Evolutionary conservation across 2,797 vertebrate genomes (phyloP), one percentile per base, ranked within the genome.

Genomic region (Microctenopoma stevenorrisi): DNA sequence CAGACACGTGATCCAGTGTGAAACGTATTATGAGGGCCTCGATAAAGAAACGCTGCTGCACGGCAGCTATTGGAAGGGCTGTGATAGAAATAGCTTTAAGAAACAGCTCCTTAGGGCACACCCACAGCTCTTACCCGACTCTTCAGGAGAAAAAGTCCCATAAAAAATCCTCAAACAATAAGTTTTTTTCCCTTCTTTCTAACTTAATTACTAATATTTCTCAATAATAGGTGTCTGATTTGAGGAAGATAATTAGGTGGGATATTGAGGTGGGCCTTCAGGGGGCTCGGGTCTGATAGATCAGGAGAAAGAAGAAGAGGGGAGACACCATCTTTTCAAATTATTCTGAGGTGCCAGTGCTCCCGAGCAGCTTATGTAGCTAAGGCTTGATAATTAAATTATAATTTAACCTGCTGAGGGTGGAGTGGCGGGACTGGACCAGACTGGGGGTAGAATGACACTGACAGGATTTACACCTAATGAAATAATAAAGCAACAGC

Each of bases 381-480:
- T 95, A 95, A 96, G 94, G 95, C 95, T 93, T 94, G 95, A 95
- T 98, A 98, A 98, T 98, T 97, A 98, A 98, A 98, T 97, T 97
- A 97, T 97, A 97, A 98, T 98, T 97, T 96, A 96, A 95, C 95
- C 94, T 95, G 86, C 93, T 95, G 95, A 96, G 96, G 96, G 95
- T 92, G 91, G 94, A 94, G 93, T 94, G 93, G 94, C 94, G 94
- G 93, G 93, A 84, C 93, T 94, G 93, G 93, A 94, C 94, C 90
- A 85, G 90, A 74, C 88, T 94, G 92, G 93, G 94, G 95, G 94
- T 92, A 94, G 91, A 91, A 94, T 94, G 84, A 84, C 91, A 89
- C 88, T 93, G 91, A 91, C 91, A 94, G 93, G 94, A 95, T 94
- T 94, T 97, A 96, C 95, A 95, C 95, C 96, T 97, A 96, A 98